These are phyloP conservation scores for Tupaia chinensis DNA, from an alignment of 2,113 vertebrate species.

Conservation along the genomic window DNA sequence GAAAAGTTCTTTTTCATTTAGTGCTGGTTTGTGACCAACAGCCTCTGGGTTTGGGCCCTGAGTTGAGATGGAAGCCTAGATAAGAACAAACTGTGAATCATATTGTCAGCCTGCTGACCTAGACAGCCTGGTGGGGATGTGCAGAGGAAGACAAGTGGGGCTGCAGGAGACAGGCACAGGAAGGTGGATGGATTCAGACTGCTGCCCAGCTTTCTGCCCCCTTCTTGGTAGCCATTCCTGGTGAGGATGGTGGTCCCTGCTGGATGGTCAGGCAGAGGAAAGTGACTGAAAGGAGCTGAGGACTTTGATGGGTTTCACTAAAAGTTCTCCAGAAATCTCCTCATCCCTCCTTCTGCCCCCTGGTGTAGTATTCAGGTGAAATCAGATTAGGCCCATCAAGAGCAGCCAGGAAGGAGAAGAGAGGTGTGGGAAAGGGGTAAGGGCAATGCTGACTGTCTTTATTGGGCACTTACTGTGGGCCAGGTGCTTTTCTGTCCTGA, in stretches of 20 bases:
- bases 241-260: not conserved
- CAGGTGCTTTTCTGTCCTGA: not conserved
- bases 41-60: not conserved
- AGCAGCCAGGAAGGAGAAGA: not conserved
- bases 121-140: not conserved
- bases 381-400: not conserved
- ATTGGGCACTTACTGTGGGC: not conserved
- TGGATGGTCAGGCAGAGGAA: not conserved
- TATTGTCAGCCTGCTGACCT: not conserved
- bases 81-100: constrained; percentile 23
- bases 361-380: not conserved
- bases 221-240: not conserved
- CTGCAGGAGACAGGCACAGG: not conserved
- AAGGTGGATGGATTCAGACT: not conserved
- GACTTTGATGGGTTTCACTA: not conserved
- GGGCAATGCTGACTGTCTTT: not conserved
- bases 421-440: not conserved
- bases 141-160: not conserved
- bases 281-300: not conserved
- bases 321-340: not conserved
- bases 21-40: not conserved
- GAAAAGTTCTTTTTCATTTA: constrained; percentile 39
- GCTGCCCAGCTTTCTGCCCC: not conserved
- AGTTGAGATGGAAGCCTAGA: constrained; percentile 25
- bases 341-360: not conserved